phyloP scores from a whole-genome alignment of 2,888 invertebrate genomes.

The Molorchus minor region DNA sequence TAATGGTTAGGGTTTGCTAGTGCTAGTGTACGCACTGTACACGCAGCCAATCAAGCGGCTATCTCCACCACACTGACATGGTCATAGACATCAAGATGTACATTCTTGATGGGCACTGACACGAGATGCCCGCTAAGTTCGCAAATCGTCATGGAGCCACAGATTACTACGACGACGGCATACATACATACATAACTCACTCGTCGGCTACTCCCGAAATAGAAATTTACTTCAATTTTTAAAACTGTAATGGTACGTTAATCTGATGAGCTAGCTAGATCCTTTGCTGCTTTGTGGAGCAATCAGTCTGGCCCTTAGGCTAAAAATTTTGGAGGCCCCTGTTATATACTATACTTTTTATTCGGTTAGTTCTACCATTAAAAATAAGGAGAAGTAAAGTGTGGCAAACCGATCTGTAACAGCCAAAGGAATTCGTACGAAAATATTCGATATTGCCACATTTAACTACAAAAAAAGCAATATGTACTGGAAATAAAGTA shows the following conservation, averaged over 20 bases:
- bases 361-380: no score
- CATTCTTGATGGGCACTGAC: no score
- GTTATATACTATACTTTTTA: background rate
- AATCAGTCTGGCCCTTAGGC: background rate
- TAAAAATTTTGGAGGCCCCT: background rate
- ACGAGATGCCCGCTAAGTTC: background rate
- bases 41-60: background rate
- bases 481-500: no score
- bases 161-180: background rate
- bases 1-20: no score
- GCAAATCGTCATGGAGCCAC: background rate
- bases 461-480: no score
- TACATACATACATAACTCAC: background rate
- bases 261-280: background rate
- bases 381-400: no score
- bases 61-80: background rate
- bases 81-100: background rate
- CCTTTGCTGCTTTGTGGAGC: background rate
- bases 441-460: no score
- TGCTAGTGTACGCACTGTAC: no score
- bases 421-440: no score
- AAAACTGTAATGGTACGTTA: background rate
- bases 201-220: background rate
- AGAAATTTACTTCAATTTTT: no score
- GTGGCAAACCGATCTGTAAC: no score